Evolutionary conservation across 2,113 vertebrate genomes (phyloP).

Genomic region (Macrotus californicus): DNA sequence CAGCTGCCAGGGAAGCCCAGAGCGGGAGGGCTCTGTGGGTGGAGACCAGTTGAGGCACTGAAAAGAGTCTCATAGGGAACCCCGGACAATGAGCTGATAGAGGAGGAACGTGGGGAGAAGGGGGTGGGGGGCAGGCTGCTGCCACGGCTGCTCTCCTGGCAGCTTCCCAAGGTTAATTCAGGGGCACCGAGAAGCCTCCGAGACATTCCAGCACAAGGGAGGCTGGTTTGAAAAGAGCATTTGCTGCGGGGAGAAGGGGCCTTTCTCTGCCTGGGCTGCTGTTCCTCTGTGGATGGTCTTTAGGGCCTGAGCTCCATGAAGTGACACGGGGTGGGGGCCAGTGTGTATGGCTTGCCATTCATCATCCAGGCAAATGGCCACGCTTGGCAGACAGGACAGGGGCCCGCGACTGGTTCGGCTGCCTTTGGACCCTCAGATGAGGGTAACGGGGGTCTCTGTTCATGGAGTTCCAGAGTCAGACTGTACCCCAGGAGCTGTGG

Average conservation of each 20-base stretch:
- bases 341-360: neutral
- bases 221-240: constrained; percentile 50
- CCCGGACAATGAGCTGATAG: constrained; percentile 61
- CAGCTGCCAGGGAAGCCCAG: constrained; percentile 38
- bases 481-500: neutral
- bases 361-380: neutral
- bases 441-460: neutral
- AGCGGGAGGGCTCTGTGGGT: neutral
- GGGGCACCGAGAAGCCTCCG: constrained; percentile 55
- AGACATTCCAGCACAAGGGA: constrained; percentile 37
- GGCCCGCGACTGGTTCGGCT: neutral
- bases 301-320: constrained; percentile 31
- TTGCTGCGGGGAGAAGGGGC: constrained; percentile 54
- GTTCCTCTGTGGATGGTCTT: constrained; percentile 47
- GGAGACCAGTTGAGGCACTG: neutral
- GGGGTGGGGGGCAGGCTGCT: neutral
- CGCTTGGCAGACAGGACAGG: neutral
- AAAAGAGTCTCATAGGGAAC: constrained; percentile 28
- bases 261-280: constrained; percentile 51
- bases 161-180: constrained; percentile 68
- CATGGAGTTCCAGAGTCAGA: neutral
- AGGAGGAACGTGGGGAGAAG: constrained; percentile 16
- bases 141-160: constrained; percentile 52
- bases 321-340: neutral
- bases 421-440: neutral